A percentile compares a stretch with the other conserved stretches of the same genome.
Evolutionary conservation across 2,888 invertebrate species (phyloP).

Genomic region (Margaritifera margaritifera): DNA sequence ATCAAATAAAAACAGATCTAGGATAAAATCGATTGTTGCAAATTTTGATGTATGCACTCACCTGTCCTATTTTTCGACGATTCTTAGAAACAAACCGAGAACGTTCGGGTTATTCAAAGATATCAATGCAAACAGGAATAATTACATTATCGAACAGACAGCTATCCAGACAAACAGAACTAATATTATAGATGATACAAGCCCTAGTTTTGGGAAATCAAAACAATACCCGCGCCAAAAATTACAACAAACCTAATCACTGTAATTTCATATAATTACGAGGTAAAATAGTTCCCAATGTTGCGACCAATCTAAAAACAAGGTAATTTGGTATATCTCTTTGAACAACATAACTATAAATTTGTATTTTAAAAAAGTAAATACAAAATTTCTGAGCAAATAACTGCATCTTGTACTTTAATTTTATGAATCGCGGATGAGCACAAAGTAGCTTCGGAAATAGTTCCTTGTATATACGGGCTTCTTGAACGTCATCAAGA

Average conservation of each 20-base stretch:
- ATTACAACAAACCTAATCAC: constrained; percentile 59
- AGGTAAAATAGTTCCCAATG: constrained; percentile 7
- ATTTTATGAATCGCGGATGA: neutral
- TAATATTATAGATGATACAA: too few relatives aligned
- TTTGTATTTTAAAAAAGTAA: neutral
- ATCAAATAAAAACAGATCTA: constrained; percentile 1
- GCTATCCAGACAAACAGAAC: too few relatives aligned
- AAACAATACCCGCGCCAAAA: constrained; percentile 68
- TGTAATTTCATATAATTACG: constrained; percentile 25
- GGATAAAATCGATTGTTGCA: constrained; percentile 26
- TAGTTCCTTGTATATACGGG: constrained; percentile 43
- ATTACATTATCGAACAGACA: constrained; percentile 15
- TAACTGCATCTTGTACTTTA: neutral
- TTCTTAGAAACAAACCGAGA: constrained; percentile 6
- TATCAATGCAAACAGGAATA: constrained; percentile 18
- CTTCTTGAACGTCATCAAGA: constrained; percentile 42
- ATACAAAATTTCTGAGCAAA: neutral
- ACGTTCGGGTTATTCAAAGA: constrained; percentile 5
- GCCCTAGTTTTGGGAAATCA: constrained; percentile 31
- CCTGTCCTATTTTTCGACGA: constrained; percentile 36
- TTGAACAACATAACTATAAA: too few relatives aligned
- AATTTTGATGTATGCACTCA: constrained; percentile 17
- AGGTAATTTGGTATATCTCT: too few relatives aligned
- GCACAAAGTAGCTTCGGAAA: constrained; percentile 35
- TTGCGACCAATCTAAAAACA: too few relatives aligned